These are phyloP conservation scores for Bombus confusus DNA, from an alignment of 1,140 invertebrate species.

Conservation along the genomic window DNA sequence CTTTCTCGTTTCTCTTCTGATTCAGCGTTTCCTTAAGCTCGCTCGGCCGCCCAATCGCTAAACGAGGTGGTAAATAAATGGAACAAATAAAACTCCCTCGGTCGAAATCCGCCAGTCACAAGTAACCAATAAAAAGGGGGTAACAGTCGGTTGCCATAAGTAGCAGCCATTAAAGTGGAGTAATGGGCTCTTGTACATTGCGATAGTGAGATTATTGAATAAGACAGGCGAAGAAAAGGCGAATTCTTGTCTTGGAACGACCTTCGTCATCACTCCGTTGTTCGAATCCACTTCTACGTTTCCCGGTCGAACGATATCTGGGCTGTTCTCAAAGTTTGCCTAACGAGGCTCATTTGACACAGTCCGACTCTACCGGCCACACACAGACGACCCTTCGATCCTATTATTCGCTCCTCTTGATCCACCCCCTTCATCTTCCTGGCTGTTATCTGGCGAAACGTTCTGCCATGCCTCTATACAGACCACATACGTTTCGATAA, in stretches of 20 bases:
- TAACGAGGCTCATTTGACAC: slow-evolving; percentile 71
- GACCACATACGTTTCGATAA: slow-evolving; percentile 52
- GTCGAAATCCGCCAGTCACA: slow-evolving; percentile 3
- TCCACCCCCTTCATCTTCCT: slow-evolving; percentile 3
- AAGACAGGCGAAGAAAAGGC: not conserved
- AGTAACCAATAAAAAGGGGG: slow-evolving; percentile 3
- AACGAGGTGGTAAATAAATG: not conserved
- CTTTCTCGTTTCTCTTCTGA: not conserved
- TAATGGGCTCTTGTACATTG: slow-evolving; percentile 46
- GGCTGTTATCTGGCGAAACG: slow-evolving; percentile 31
- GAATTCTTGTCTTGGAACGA: slow-evolving; percentile 47
- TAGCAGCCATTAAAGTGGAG: slow-evolving; percentile 40
- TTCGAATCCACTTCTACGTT: slow-evolving; percentile 47
- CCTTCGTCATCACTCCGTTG: slow-evolving; percentile 13
- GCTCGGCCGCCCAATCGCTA: not conserved
- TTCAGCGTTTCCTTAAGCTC: not conserved
- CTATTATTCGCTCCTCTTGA: slow-evolving; percentile 47
- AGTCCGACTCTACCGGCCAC: slow-evolving; percentile 19
- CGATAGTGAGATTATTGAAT: slow-evolving; percentile 34
- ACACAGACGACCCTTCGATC: slow-evolving; percentile 29
- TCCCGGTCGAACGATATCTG: slow-evolving; percentile 46
- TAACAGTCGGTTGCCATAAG: slow-evolving; percentile 6
- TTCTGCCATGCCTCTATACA: slow-evolving; percentile 21
- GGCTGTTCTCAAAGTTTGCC: slow-evolving; percentile 62
- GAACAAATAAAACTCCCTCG: not conserved